These are phyloP conservation scores for Frankliniella intonsa DNA, from an alignment of 2,888 invertebrate genomes.

Conservation along the genomic window DNA sequence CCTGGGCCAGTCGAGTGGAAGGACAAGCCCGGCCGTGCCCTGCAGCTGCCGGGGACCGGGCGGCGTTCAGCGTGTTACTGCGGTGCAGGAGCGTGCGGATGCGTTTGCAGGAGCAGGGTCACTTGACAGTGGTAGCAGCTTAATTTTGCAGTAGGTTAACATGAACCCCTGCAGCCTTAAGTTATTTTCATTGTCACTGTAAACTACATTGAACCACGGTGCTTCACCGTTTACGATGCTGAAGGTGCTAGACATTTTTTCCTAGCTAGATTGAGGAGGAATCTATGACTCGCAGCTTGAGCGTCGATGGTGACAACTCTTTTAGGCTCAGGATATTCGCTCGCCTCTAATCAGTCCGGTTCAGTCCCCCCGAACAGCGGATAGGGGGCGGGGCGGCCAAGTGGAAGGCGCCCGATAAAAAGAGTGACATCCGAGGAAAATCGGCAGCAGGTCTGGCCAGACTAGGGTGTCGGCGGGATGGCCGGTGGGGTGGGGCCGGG, in stretches of 20 bases:
- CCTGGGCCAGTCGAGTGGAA: neutral
- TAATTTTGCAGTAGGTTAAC: too few species aligned
- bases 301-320: too few species aligned
- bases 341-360: too few species aligned
- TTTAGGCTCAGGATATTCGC: too few species aligned
- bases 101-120: neutral
- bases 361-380: too few species aligned
- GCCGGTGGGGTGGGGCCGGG: neutral
- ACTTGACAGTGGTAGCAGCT: neutral
- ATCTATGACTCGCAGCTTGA: too few species aligned
- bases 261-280: too few species aligned
- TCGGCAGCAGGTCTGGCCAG: neutral
- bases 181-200: too few species aligned
- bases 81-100: neutral
- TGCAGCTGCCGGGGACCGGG: neutral
- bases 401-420: slow-evolving; percentile 11
- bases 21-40: neutral
- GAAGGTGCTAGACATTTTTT: too few species aligned
- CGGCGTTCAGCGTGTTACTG: neutral
- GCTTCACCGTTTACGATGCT: too few species aligned
- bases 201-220: too few species aligned
- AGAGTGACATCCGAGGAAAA: slow-evolving; percentile 23
- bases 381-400: neutral
- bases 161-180: too few species aligned
- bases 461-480: neutral